Evolutionary conservation across 92 coral and sea anemone species (phyloP).

Genomic region (Epizoanthus rinbou): DNA sequence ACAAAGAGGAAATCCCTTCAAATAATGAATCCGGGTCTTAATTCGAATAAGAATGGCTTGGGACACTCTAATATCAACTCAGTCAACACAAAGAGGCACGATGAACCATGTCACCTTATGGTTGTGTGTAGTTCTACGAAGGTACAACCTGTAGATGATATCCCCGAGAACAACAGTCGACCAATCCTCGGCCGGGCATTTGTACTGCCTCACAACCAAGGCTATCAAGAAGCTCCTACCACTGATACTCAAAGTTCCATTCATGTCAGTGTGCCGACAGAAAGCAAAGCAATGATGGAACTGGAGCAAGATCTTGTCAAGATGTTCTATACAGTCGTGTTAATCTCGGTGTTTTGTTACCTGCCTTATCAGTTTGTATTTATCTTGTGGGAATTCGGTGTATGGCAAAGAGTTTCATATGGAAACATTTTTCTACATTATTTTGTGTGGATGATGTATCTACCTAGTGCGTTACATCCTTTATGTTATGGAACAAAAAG

Average conservation of each 20-base stretch:
- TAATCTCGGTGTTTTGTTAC: conserved; percentile 68
- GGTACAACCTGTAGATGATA: too few species aligned
- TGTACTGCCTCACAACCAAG: not conserved
- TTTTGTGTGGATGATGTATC: conserved; percentile 13
- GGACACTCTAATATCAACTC: not conserved
- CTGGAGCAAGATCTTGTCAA: conserved; percentile 70
- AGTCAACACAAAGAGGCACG: not conserved
- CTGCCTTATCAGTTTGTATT: conserved; percentile 69
- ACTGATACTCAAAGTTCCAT: not conserved
- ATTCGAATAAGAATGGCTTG: not conserved
- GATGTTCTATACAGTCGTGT: conserved; percentile 79
- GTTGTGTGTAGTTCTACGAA: too few species aligned
- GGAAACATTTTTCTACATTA: conserved; percentile 1
- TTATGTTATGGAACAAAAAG: conserved; percentile 11
- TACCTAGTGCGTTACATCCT: conserved; percentile 24
- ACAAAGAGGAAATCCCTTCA: not conserved
- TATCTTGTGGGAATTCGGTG: conserved; percentile 34
- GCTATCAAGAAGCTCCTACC: not conserved
- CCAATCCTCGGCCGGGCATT: not conserved
- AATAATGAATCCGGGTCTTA: not conserved
- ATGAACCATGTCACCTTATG: too few species aligned
- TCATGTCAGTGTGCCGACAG: not conserved
- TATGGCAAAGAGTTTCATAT: conserved; percentile 13
- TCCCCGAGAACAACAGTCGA: too few species aligned
- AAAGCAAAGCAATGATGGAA: conserved; percentile 13